Base-by-base conservation (phyloP, 2,888 invertebrate genomes). In the Lacanobia oleracea region DNA sequence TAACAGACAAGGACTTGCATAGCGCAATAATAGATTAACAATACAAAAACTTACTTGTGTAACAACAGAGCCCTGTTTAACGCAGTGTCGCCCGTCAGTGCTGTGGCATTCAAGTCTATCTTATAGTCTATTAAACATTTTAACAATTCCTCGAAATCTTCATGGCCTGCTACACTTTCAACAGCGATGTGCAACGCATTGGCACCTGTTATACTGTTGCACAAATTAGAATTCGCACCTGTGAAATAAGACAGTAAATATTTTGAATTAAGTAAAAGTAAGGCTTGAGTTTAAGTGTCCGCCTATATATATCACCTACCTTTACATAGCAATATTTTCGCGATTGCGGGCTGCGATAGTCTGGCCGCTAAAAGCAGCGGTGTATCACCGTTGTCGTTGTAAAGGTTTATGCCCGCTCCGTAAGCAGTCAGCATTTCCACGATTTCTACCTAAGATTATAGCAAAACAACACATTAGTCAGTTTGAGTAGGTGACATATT, bases 321-420 rank as follows among this genome's bases (percentile, higher is more conserved):
- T 90, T 96, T 95, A 86, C 93, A 86, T 45, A 97, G 91, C 75
- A 97, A 93, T 80, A 96, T 91, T 83, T 94, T 92, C 21, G 96
- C 96, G 54, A 97, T 91, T n/a, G 92, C 89, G 5, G 96, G 91
- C 79, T 96, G 95, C 4, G 95, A 94, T 59, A 95, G 87, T 63
- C 96, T 91, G 8, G 89, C 96, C 9, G 98, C 97, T 33, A 97
- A 89, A 83, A 97, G 96, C 62, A 98, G 90, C 0, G 98, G 97
- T 0, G 98, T 97, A 77, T 97, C 97, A 2, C 97, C 98, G 86
- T 95, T 96, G 81, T 97, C 97, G 90, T 97, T 97, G 80, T 96
- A 95, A 62, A 97, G 92, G 92, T 97, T 97, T 65, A 97, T 94
- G 76, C 97, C 96, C 3, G 97, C 97, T 69, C 97, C 96, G 63